Conservation (phyloP, 1,140 invertebrate species). For the Hyles vespertilio region DNA sequence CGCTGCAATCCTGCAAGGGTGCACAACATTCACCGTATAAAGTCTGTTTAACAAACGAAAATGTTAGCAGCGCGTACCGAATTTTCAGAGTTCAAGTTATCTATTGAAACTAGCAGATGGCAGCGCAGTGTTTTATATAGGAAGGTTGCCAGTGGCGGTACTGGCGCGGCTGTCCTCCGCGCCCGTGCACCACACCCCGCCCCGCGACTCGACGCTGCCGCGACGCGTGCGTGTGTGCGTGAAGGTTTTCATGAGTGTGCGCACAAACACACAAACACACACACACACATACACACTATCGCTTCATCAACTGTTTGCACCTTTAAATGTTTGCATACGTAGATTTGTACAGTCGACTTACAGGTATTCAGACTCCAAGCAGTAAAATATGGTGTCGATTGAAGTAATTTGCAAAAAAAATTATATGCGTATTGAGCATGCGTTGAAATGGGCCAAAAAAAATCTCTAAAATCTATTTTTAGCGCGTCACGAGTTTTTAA, state of each 20-base stretch:
- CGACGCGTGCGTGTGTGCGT: constrained; percentile 33
- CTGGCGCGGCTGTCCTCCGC: constrained; percentile 26
- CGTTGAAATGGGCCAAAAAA: too few species aligned
- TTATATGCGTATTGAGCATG: too few species aligned
- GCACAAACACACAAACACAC: constrained; percentile 20
- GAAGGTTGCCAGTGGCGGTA: constrained; percentile 48
- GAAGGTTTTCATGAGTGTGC: constrained; percentile 34
- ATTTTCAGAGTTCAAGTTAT: constrained; percentile 66
- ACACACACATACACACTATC: constrained; percentile 31
- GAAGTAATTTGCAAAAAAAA: too few species aligned
- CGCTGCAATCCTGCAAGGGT: constrained; percentile 47
- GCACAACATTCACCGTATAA: constrained; percentile 61
- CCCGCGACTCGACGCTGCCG: constrained; percentile 17
- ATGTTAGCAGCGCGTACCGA: constrained; percentile 65
- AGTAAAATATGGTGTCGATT: too few species aligned
- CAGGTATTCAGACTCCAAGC: not conserved
- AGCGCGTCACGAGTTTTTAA: too few species aligned
- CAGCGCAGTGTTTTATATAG: constrained; percentile 68
- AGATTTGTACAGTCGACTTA: constrained; percentile 15
- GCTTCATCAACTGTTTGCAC: constrained; percentile 21
- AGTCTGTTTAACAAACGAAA: constrained; percentile 41
- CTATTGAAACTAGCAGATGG: constrained; percentile 74
- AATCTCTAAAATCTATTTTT: too few species aligned
- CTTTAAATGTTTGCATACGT: constrained; percentile 36
- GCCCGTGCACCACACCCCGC: constrained; percentile 16